phyloP scores from a whole-genome alignment of 2,113 vertebrate species.

The Hipposideros armiger region DNA sequence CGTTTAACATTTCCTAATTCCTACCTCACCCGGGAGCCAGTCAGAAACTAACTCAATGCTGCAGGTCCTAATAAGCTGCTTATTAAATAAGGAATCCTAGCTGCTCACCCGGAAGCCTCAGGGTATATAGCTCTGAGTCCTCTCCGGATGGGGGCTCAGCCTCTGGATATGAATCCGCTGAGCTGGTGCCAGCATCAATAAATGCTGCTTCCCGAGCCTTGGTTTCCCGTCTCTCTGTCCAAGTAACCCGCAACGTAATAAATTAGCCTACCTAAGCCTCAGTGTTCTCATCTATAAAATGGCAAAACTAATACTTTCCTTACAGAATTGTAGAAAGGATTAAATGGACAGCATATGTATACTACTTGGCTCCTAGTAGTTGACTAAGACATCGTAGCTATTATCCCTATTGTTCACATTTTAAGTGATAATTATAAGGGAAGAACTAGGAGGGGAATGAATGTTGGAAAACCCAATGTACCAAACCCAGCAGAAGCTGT shows the following conservation, averaged over 20 bases:
- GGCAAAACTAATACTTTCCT: not conserved
- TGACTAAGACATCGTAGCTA: not conserved
- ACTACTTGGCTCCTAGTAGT: not conserved
- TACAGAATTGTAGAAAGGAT: not conserved
- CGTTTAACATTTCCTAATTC: no score
- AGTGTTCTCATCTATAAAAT: slow-evolving; percentile 2
- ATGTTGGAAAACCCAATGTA: not conserved
- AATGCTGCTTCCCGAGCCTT: no score
- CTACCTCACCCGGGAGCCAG: no score
- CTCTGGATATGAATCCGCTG: no score
- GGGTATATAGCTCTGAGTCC: no score
- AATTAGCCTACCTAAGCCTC: not conserved
- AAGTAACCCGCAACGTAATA: not conserved
- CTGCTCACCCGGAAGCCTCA: no score
- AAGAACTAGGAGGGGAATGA: not conserved
- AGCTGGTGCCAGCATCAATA: no score
- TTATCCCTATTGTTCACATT: not conserved
- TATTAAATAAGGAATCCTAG: no score
- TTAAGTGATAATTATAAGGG: not conserved
- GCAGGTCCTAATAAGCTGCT: no score
- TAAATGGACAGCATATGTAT: not conserved
- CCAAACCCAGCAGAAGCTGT: not conserved
- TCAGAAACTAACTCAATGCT: no score
- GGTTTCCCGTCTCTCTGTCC: no score
- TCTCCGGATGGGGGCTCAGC: no score